Base-by-base conservation (phyloP, 2,797 vertebrate genomes). In the Tenualosa thibaudeaui region DNA sequence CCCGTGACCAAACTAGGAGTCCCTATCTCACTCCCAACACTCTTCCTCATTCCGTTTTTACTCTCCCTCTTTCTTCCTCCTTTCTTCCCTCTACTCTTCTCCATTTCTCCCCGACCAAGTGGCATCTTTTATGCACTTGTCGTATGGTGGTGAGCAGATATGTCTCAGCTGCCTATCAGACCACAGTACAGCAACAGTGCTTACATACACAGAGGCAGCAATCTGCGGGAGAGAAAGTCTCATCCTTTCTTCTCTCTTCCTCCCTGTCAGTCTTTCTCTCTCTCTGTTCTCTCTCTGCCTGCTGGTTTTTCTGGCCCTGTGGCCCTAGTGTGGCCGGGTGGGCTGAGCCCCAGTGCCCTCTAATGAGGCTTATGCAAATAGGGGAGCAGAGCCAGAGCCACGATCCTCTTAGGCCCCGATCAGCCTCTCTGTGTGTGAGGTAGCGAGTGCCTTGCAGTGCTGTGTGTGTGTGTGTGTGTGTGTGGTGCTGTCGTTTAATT, bases 341-440 rank as follows among this genome's bases (percentile, higher is more conserved):
- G 89, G 84, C 53, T 40, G 56, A 12, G 3, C 54, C 84, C 75
- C 82, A 81, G 86, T 86, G 22, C 83, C 71, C 86, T 82, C 83
- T 91, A 84, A 87, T 85, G 62, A 87, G 68, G 75, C 84, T 88
- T 88, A 86, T 87, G 86, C 86, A 87, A 88, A 81, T 75, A n/a
- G 85, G 81, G 51, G 82, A 53, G 82, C 81, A 37, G 4, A 53
- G 8, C 40, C 24, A 10, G 24, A 37, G 17, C 22, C 71, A 6
- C 40, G 40, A 78, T 78, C 37, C 71, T 78, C 71, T 43, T 43
- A 78, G 71, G 71, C 40, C 71, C 65, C 31, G 26, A 78, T 78
- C 71, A 78, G 71, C 15, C 71, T 78, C 15, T 19, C 68, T 40
- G 31, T 43, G 15, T 53, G 51, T 46, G 46, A 46, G 46, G 46